A percentile compares a stretch with the other conserved stretches of the same genome.
Evolutionary conservation across 1,140 invertebrate species (phyloP).

Genomic region (Pararge aegeria): DNA sequence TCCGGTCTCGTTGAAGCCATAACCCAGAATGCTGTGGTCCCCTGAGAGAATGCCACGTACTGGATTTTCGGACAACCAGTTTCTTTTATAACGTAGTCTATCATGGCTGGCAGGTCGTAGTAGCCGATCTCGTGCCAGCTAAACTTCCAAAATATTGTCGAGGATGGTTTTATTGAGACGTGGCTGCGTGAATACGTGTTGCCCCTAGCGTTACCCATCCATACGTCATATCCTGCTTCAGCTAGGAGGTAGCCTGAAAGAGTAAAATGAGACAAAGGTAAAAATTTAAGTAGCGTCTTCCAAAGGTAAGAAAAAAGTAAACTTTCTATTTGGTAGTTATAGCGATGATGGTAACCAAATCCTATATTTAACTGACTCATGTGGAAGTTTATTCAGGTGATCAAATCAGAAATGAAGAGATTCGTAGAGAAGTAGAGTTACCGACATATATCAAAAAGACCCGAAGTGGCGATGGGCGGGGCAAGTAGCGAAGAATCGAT

Average conservation of each 20-base stretch:
- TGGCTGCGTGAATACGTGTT: conserved; percentile 82
- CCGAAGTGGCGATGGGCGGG: too few species aligned
- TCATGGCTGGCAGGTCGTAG: conserved; percentile 88
- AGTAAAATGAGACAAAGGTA: background rate
- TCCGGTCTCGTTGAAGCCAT: conserved; percentile 83
- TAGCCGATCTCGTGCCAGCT: conserved; percentile 86
- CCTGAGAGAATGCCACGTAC: conserved; percentile 82
- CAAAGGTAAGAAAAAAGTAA: too few species aligned
- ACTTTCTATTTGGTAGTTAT: too few species aligned
- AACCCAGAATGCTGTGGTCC: conserved; percentile 83
- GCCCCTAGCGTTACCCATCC: conserved; percentile 85
- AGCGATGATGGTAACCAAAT: too few species aligned
- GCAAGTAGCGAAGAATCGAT: too few species aligned
- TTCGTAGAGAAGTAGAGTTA: too few species aligned
- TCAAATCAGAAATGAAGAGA: too few species aligned
- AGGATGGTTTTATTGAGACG: conserved; percentile 66
- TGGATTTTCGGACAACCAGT: conserved; percentile 77
- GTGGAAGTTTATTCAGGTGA: too few species aligned
- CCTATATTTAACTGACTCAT: too few species aligned
- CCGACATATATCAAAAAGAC: too few species aligned
- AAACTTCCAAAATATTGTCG: conserved; percentile 83
- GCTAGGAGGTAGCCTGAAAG: conserved; percentile 81
- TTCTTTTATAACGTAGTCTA: conserved; percentile 84
- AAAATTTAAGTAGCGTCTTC: background rate
- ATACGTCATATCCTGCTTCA: conserved; percentile 85